A percentile compares a stretch with the other conserved stretches of the same genome.
phyloP scores from a whole-genome alignment of 2,888 invertebrate genomes.

The Shargacucullia verbasci region DNA sequence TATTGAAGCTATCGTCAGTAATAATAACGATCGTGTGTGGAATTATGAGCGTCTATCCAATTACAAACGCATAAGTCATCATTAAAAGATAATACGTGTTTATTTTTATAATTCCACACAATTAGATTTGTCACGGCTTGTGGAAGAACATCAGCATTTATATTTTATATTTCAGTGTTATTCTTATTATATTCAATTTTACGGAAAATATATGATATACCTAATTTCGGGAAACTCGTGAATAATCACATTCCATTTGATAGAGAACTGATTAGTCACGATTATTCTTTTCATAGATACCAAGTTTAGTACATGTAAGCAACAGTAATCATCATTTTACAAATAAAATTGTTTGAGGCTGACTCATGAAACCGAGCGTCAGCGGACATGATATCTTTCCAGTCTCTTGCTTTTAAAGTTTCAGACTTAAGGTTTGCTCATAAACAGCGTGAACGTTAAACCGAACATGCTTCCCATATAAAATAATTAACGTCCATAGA shows the following conservation, averaged over 20 bases:
- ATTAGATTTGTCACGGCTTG: slow-evolving; percentile 12
- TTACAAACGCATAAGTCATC: slow-evolving; percentile 43
- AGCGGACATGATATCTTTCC: background rate
- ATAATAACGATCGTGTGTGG: slow-evolving; percentile 18
- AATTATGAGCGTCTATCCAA: slow-evolving; percentile 28
- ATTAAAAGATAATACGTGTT: slow-evolving; percentile 35
- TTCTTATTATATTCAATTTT: background rate
- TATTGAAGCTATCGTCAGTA: slow-evolving; percentile 12
- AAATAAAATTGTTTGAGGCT: slow-evolving; percentile 21
- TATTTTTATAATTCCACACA: slow-evolving; percentile 20
- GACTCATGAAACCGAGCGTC: slow-evolving; percentile 2
- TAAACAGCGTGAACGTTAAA: background rate
- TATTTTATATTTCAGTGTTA: slow-evolving; percentile 2
- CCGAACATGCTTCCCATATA: slow-evolving; percentile 11
- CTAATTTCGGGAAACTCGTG: slow-evolving; percentile 27
- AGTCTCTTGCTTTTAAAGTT: background rate
- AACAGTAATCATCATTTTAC: slow-evolving; percentile 5
- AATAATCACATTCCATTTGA: slow-evolving; percentile 17
- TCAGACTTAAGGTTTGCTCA: background rate
- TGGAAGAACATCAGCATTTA: background rate
- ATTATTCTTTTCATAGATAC: slow-evolving; percentile 21
- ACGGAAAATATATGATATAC: slow-evolving; percentile 17
- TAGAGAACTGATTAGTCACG: slow-evolving; percentile 33
- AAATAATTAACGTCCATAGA: slow-evolving; percentile 33
- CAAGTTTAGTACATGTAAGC: slow-evolving; percentile 18